phyloP scores from a whole-genome alignment of 2,888 invertebrate species.

The Neria commutata region DNA sequence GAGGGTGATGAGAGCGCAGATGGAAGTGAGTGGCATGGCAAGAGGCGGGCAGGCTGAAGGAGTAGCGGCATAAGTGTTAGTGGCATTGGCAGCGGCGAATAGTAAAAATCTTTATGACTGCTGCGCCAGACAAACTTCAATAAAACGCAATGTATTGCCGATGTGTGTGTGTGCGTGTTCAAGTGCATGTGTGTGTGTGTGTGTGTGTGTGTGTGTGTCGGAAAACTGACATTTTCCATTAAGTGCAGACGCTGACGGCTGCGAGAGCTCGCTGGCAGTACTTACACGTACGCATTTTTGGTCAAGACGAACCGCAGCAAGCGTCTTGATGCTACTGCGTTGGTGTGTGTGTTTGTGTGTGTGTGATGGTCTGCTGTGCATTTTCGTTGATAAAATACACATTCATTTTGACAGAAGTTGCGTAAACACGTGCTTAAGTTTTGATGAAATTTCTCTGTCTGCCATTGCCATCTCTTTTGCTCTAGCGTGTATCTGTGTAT shows the following conservation, averaged over 20 bases:
- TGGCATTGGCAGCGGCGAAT: no score
- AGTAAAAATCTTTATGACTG: conserved; percentile 1
- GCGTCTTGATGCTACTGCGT: background rate
- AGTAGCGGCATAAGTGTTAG: no score
- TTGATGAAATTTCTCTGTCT: conserved; percentile 2
- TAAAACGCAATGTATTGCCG: conserved; percentile 35
- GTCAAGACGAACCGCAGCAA: conserved; percentile 23
- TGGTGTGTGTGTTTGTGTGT: background rate
- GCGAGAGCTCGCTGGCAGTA: conserved; percentile 12
- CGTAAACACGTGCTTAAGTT: conserved; percentile 5
- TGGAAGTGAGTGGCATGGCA: no score
- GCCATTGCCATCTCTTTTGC: no score
- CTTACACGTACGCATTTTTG: conserved; percentile 22
- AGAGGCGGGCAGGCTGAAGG: no score
- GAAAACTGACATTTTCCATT: conserved; percentile 55
- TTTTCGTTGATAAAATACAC: background rate
- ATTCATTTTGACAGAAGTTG: background rate
- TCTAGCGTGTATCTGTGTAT: background rate
- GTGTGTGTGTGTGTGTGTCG: no score
- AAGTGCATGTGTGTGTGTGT: no score
- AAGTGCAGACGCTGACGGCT: conserved; percentile 45
- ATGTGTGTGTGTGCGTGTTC: conserved; percentile 8
- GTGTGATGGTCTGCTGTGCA: no score
- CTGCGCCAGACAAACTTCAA: conserved; percentile 37
- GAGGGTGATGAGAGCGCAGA: no score